These are phyloP conservation scores for Barypeithes pellucidus DNA, from an alignment of 2,888 invertebrate species.

Conservation along the genomic window DNA sequence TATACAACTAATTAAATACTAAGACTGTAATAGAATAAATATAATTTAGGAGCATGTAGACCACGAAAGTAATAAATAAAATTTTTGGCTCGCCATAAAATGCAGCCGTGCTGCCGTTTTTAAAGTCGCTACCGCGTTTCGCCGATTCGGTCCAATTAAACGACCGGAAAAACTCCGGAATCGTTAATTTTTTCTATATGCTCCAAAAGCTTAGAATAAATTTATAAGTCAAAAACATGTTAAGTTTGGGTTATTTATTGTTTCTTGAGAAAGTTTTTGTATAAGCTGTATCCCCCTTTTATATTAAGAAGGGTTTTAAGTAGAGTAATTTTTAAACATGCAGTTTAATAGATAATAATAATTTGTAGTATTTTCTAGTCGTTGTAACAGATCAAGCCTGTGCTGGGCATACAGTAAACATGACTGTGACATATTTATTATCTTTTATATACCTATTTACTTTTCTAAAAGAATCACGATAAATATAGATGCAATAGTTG, in stretches of 20 bases:
- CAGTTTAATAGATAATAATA: too few species aligned
- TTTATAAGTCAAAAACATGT: slow-evolving; percentile 69
- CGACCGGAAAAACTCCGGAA: slow-evolving; percentile 69
- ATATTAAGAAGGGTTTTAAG: background rate
- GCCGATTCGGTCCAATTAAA: slow-evolving; percentile 70
- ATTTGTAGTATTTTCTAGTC: too few species aligned
- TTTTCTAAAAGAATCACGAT: too few species aligned
- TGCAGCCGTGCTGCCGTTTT: slow-evolving; percentile 67
- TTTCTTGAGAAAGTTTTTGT: slow-evolving; percentile 5
- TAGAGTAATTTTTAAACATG: background rate
- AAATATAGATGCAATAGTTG: too few species aligned
- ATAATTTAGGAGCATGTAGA: slow-evolving; percentile 58
- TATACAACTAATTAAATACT: slow-evolving; percentile 54
- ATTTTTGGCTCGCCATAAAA: slow-evolving; percentile 65
- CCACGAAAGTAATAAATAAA: slow-evolving; percentile 61
- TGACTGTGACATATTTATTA: too few species aligned
- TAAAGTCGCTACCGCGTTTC: slow-evolving; percentile 63
- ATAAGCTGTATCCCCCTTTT: background rate
- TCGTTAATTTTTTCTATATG: slow-evolving; percentile 68
- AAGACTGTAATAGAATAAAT: slow-evolving; percentile 56
- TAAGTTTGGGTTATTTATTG: slow-evolving; percentile 51
- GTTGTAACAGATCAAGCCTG: too few species aligned
- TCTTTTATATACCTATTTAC: too few species aligned
- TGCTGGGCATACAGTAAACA: too few species aligned
- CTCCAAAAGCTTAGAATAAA: slow-evolving; percentile 66